These are phyloP conservation scores for Macaca nemestrina DNA, from an alignment of 2,113 vertebrate genomes.

Conservation along the genomic window DNA sequence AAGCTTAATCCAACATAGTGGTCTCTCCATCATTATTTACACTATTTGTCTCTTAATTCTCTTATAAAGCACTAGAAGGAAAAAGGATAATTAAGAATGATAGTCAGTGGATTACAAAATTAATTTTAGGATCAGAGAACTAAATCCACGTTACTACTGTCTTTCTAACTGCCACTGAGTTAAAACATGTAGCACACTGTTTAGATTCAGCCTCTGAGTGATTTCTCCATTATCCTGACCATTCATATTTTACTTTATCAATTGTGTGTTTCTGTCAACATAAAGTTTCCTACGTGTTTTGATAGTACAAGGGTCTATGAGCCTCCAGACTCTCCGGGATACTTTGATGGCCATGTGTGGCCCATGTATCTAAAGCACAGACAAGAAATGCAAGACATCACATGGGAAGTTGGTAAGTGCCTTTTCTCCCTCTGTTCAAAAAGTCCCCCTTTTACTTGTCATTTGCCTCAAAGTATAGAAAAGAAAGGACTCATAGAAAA, in stretches of 20 bases:
- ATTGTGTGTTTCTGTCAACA: neutral
- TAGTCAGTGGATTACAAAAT: neutral
- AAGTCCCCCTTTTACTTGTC: neutral
- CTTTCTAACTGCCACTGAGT: neutral
- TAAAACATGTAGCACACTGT: neutral
- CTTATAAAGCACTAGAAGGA: neutral
- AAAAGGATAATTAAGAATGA: neutral
- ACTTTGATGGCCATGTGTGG: constrained; percentile 95
- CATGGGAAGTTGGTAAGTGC: constrained; percentile 85
- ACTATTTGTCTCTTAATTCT: neutral
- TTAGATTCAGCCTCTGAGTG: neutral
- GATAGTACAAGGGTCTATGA: constrained; percentile 90
- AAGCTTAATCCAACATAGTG: neutral
- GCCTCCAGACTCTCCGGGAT: constrained; percentile 93
- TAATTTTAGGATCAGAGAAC: neutral
- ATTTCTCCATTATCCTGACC: neutral
- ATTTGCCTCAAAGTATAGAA: neutral
- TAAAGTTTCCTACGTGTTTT: constrained; percentile 70
- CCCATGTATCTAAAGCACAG: constrained; percentile 95
- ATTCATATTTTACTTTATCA: neutral
- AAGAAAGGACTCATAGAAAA: neutral
- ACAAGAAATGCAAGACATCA: constrained; percentile 84
- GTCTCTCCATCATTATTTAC: neutral
- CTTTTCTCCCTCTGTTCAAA: neutral
- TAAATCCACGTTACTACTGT: neutral